These are phyloP conservation scores for Melieria crassipennis DNA, from an alignment of 2,888 invertebrate species.

Conservation along the genomic window DNA sequence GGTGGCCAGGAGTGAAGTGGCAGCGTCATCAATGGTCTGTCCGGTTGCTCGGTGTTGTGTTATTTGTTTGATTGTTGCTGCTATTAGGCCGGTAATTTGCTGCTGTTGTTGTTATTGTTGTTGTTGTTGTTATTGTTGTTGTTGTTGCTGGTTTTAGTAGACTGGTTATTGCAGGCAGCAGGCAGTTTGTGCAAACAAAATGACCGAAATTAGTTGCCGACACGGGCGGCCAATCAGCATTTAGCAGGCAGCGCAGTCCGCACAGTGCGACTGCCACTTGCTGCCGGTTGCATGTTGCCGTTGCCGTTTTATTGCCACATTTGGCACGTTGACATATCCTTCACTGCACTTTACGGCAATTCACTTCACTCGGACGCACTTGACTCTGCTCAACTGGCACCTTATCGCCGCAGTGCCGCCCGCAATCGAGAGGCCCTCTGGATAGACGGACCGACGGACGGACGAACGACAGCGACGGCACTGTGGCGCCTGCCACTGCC, in stretches of 20 bases:
- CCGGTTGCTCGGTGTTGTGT: no score
- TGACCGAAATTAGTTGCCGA: slow-evolving; percentile 36
- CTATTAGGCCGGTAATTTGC: background rate
- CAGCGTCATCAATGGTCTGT: background rate
- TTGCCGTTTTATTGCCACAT: slow-evolving; percentile 53
- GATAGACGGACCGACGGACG: no score
- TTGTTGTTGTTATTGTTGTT: background rate
- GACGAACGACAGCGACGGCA: no score
- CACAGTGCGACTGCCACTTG: background rate
- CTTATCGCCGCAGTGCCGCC: background rate
- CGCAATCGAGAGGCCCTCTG: no score
- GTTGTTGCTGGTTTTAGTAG: background rate
- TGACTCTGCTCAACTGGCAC: background rate
- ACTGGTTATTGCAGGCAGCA: background rate
- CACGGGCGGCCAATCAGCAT: background rate
- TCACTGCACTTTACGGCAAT: background rate
- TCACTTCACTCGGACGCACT: no score
- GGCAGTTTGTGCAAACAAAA: background rate
- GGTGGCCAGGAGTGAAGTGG: no score
- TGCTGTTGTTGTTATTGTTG: background rate
- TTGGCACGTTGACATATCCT: slow-evolving; percentile 31
- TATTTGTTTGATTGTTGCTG: background rate
- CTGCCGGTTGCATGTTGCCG: slow-evolving; percentile 30
- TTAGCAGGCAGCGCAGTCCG: slow-evolving; percentile 14
- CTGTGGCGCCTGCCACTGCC: no score